Conservation (phyloP, 2,113 vertebrate genomes). For the Clupea harengus region DNA sequence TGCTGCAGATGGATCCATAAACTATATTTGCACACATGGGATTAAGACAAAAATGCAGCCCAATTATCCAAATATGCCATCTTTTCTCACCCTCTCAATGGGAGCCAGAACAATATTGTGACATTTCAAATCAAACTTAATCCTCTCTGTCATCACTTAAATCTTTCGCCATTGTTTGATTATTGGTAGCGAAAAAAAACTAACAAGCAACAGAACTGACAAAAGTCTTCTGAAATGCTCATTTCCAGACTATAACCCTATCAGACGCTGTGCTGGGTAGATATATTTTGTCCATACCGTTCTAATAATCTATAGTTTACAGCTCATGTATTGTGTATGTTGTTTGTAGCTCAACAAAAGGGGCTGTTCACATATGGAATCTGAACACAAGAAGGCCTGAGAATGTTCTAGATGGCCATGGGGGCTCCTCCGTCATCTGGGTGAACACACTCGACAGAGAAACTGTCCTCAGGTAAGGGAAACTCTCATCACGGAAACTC, state of each 20-base stretch:
- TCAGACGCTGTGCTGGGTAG: background rate
- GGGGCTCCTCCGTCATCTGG: slow-evolving; percentile 80
- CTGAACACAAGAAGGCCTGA: slow-evolving; percentile 77
- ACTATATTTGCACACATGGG: background rate
- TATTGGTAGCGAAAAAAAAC: background rate
- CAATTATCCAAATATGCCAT: background rate
- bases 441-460: slow-evolving; percentile 68
- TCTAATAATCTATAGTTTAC: background rate
- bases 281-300: background rate
- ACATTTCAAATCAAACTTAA: background rate
- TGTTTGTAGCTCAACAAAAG: slow-evolving; percentile 79
- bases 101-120: background rate
- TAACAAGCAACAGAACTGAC: background rate
- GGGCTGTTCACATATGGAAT: slow-evolving; percentile 86
- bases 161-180: background rate
- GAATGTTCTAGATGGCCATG: slow-evolving; percentile 77
- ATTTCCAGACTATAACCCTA: background rate
- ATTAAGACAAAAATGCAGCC: background rate
- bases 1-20: background rate
- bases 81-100: background rate
- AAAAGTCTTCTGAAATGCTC: background rate
- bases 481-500: background rate
- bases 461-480: slow-evolving; percentile 81
- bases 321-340: background rate
- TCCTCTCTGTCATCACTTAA: background rate